Percentiles rank a stretch among this genome's conserved stretches.
These are phyloP conservation scores for Imbricaverruca yamaguchii DNA, from an alignment of 2,888 invertebrate genomes.

Conservation along the genomic window DNA sequence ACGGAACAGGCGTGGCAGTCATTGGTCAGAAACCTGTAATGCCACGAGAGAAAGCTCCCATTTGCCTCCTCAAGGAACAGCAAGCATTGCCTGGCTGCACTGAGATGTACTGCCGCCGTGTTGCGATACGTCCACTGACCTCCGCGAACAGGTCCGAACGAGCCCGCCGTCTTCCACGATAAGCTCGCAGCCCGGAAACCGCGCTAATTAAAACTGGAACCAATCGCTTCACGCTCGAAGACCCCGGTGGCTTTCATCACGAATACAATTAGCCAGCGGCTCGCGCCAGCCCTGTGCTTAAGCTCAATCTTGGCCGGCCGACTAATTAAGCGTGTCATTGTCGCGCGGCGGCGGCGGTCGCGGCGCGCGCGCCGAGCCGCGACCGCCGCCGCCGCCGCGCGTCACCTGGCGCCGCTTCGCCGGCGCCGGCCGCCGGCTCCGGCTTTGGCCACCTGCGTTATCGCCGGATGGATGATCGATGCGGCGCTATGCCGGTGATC, in stretches of 20 bases:
- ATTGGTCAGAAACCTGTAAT: too few species aligned
- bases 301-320: not conserved
- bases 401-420: not conserved
- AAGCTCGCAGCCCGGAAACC: not conserved
- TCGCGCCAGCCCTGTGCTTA: not conserved
- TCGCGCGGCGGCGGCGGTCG: not conserved
- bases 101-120: too few species aligned
- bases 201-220: not conserved
- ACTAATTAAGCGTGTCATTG: not conserved
- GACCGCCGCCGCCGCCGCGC: not conserved
- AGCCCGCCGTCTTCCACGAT: too few species aligned
- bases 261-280: not conserved
- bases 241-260: not conserved
- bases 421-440: not conserved
- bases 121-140: too few species aligned
- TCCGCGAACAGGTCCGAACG: too few species aligned
- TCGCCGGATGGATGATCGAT: slow-evolving; percentile 4
- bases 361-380: not conserved
- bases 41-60: too few species aligned
- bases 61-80: too few species aligned
- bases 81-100: too few species aligned
- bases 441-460: slow-evolving; percentile 16
- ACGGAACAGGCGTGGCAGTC: too few species aligned
- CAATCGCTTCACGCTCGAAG: not conserved
- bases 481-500: not conserved